Evolutionary conservation across 2,113 vertebrate genomes (phyloP).

Genomic region (Saguinus imperator): DNA sequence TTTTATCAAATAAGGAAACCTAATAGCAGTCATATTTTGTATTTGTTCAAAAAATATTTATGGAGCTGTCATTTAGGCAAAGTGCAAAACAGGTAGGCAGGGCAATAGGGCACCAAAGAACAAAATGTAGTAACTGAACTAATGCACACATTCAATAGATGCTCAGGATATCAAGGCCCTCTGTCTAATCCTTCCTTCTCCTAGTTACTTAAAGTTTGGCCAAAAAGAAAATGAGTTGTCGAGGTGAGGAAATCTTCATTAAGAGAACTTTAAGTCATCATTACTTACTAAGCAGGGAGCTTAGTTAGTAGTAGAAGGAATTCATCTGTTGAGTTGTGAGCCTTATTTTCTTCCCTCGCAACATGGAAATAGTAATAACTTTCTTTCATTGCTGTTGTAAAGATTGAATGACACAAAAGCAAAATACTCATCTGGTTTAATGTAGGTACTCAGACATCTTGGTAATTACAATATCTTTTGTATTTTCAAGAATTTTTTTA

Average conservation of each 20-base stretch:
- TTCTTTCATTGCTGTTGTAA: background rate
- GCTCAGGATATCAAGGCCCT: background rate
- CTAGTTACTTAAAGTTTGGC: background rate
- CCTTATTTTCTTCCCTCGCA: background rate
- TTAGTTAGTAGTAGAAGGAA: background rate
- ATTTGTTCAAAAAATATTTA: background rate
- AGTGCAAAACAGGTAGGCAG: background rate
- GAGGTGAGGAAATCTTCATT: background rate
- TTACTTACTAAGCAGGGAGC: no score
- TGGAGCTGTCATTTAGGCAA: background rate
- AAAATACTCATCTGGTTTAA: background rate
- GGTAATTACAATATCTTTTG: background rate
- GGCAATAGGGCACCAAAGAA: background rate
- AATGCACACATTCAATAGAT: background rate
- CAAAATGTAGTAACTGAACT: background rate
- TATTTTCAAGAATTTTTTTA: background rate
- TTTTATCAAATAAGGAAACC: background rate
- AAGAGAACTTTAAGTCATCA: background rate
- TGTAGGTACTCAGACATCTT: background rate
- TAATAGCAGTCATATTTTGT: background rate
- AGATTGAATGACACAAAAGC: background rate
- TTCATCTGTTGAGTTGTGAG: background rate
- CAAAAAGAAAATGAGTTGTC: background rate
- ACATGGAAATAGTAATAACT: background rate
- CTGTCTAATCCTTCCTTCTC: background rate